Base-by-base conservation (phyloP, 2,888 invertebrate species). In the Anoncus sp. region DNA sequence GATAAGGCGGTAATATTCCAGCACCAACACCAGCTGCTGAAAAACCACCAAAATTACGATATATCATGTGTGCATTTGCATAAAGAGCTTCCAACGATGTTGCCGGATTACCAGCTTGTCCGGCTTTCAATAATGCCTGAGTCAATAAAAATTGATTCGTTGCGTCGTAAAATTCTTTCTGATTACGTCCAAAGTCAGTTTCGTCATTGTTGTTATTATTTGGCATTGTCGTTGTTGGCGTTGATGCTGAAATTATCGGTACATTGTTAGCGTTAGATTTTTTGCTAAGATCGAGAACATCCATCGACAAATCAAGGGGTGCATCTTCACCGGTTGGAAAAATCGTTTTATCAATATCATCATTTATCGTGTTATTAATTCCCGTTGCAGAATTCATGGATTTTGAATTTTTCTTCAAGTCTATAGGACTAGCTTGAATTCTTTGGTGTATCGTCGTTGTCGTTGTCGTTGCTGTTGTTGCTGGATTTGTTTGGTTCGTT, bases 221-320 rank as follows among this genome's bases (percentile, higher is more conserved):
- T 24, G 81, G 82, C 16, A 80, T 60, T 10, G 75, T 27, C 12
- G 84, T 16, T 10, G 35, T 7, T 9, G 47, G 31, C 14, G 67
- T 31, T 5, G 67, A 53, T 0, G 38, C 14, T 14, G 66, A 53
- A 7, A 10, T 22, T 5, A 20, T 16, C 2, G 10, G 24, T 14
- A 35, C 20, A 22, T 16, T 45, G 20, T 22, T 31, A 12, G 7
- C 31, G 31, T 31, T 31, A 7, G 89, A 85, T 91, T 97, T 97
- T 88, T 96, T 96, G 88, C 97, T 97, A 80, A 97, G 93, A 92
- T 97, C 97, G 55, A 97, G 92, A 4, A 96, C 97, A 89, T 96
- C 96, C 91, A 95, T 96, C 70, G 95, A 95, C 27, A 96, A 92
- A 90, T 97, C 96, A 69, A 96, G 93, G 0, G 96, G 94, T 24